Base-by-base conservation (phyloP, 2,113 vertebrate genomes). In the Mystacornis crossleyi region DNA sequence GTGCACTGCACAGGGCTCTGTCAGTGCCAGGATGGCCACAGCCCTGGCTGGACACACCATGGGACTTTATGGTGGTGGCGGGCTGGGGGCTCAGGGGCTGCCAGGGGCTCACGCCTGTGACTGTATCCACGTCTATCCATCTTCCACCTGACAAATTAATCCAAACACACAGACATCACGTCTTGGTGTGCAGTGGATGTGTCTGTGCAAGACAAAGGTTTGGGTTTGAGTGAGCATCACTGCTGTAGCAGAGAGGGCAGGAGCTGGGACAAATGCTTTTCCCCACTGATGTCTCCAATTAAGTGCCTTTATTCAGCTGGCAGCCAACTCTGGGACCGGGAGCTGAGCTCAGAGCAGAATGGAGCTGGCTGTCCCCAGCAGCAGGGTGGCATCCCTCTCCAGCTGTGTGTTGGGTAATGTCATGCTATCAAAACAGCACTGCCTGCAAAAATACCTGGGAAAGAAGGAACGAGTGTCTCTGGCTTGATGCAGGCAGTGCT, bases 51-150 rank as follows among this genome's bases (percentile, higher is more conserved):
- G 60, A 75, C 38, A 28, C 1, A 2, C 0, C 2, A 0, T 2
- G 38, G 50, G 66, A 34, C 11, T 74, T 74, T 70, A 9, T 7
- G 62, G 6, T 34, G 16, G 17, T 19, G 33, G 8, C 17, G 25
- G 38, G 21, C 34, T 14, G 34, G 24, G 38, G n/a, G 4, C 23
- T 55, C 2, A 2, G 29, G 51, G n/a, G 19, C 53, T 74, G 47
- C 62, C 0, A 0, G 16, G 51, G 33, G 10, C 54, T 86, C 40
- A 15, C 0, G 0, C 15, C 34, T 38, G 13, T 17, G 40, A 6
- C 40, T 70, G 42, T 9, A 25, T 28, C 66, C 1, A 3, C 60
- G 40, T 8, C 8, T 57, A 29, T 50, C 51, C 12, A 12, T 57
- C 36, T 60, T 82, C 45, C 50, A 42, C 24, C 55, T 36, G 53